phyloP scores from a whole-genome alignment of 1,140 invertebrate species.

The Glossosoma conforme region DNA sequence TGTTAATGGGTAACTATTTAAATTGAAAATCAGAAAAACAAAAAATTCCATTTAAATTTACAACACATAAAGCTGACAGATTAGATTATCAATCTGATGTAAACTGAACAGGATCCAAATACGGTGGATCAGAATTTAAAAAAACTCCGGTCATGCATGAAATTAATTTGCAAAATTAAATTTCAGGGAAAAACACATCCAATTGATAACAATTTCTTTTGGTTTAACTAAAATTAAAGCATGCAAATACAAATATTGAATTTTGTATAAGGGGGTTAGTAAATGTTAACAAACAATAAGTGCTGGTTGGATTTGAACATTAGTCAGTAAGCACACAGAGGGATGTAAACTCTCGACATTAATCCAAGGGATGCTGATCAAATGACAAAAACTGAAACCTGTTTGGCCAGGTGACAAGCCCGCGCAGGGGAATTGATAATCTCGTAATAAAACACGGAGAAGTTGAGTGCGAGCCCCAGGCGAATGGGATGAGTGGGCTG shows the following conservation, averaged over 20 bases:
- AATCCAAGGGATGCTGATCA: constrained; percentile 32
- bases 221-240: no score
- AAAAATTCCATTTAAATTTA: no score
- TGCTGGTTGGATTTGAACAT: constrained; percentile 30
- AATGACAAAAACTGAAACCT: constrained; percentile 67
- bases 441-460: constrained; percentile 99
- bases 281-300: constrained; percentile 18
- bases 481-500: constrained; percentile 96
- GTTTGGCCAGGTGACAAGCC: constrained; percentile 95
- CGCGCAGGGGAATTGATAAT: constrained; percentile 95
- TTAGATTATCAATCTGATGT: no score
- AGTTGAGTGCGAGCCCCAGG: constrained; percentile 94
- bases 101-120: no score
- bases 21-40: no score
- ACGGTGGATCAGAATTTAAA: no score
- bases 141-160: no score
- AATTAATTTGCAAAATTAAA: no score
- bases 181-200: no score
- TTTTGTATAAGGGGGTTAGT: constrained; percentile 24
- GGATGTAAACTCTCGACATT: constrained; percentile 11
- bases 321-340: constrained; percentile 27
- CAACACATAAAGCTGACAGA: no score
- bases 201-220: no score
- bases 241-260: constrained; percentile 7
- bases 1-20: no score